Conservation (phyloP, 2,888 invertebrate genomes). For the Dicyrtoma fusca region DNA sequence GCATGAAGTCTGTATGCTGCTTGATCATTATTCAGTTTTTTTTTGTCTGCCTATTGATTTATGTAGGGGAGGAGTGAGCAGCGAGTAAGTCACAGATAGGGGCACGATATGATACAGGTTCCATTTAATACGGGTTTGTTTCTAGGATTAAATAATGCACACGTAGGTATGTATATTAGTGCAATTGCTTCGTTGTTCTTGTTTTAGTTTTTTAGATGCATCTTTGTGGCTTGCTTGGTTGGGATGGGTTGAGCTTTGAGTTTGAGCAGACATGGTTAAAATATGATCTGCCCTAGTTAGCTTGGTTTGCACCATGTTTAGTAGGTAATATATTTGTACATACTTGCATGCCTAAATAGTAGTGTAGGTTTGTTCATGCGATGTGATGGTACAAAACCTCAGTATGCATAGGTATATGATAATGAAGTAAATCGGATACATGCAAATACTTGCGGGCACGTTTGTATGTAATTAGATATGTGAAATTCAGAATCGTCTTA, state of each 20-base stretch:
- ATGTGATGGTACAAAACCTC: too few relatives aligned
- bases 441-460: too few relatives aligned
- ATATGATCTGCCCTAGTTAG: constrained; percentile 20
- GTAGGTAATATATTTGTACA: too few relatives aligned
- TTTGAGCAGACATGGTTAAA: background rate
- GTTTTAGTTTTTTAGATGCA: background rate
- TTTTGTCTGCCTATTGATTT: constrained; percentile 8
- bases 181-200: too few relatives aligned
- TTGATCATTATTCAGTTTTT: background rate
- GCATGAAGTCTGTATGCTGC: background rate
- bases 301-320: background rate
- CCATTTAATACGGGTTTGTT: background rate
- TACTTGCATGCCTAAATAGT: too few relatives aligned
- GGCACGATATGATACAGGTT: background rate
- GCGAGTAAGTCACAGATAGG: background rate
- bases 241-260: constrained; percentile 20
- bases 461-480: too few relatives aligned
- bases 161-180: too few relatives aligned
- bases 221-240: background rate
- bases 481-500: too few relatives aligned
- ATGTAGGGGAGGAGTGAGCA: constrained; percentile 1
- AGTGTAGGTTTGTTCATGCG: too few relatives aligned
- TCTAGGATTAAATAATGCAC: constrained; percentile 12
- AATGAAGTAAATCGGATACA: too few relatives aligned
- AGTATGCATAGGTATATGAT: too few relatives aligned